These are phyloP conservation scores for Hypercompe scribonia DNA, from an alignment of 2,888 invertebrate genomes.

Conservation along the genomic window DNA sequence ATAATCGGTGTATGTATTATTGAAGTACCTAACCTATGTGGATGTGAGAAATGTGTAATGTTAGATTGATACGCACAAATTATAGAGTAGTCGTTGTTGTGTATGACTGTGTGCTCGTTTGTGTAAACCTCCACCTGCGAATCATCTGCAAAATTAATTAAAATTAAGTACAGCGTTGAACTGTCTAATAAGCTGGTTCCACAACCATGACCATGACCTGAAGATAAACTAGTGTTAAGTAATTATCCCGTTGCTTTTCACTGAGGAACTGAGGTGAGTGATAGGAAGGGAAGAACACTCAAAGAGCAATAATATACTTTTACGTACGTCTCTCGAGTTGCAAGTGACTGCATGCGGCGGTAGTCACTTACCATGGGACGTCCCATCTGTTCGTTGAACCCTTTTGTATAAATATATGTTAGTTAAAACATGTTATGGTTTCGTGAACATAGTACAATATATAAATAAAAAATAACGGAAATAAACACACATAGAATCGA, in stretches of 20 bases:
- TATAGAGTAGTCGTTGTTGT: slow-evolving; percentile 75
- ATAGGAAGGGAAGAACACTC: background rate
- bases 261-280: no score
- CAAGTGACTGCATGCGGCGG: background rate
- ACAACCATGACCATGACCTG: no score
- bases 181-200: no score
- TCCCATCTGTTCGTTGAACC: no score
- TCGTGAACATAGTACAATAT: no score
- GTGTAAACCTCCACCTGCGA: slow-evolving; percentile 44
- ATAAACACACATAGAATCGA: no score
- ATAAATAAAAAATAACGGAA: no score
- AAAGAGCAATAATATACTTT: background rate
- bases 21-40: slow-evolving; percentile 52
- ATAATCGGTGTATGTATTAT: slow-evolving; percentile 64
- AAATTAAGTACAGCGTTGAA: no score
- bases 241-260: background rate
- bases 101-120: slow-evolving; percentile 57
- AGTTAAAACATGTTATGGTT: no score
- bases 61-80: slow-evolving; percentile 85
- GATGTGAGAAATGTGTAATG: slow-evolving; percentile 64
- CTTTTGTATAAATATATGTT: no score
- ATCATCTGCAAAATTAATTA: slow-evolving; percentile 32
- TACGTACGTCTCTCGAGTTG: background rate
- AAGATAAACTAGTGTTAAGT: background rate
- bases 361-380: background rate